Conservation (phyloP, 30 jellyfish, hydroid and myxozoan species). For the Aurelia coerulea region DNA sequence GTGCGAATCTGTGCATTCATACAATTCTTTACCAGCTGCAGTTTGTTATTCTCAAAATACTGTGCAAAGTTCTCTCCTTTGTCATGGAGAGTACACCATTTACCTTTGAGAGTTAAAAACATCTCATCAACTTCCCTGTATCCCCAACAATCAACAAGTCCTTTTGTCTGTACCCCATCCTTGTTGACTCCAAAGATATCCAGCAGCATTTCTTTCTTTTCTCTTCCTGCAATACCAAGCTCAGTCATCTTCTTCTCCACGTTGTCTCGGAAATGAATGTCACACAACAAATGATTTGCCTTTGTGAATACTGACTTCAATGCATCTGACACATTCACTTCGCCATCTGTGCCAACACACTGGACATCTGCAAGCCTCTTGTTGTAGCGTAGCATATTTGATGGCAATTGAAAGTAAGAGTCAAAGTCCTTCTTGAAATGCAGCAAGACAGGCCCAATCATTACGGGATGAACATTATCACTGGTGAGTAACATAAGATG, state of each 20-base stretch:
- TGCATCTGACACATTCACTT: constrained; percentile 30
- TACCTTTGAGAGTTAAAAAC: background rate
- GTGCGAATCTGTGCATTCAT: constrained; percentile 24
- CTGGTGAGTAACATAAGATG: no score
- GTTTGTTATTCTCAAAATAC: constrained; percentile 32
- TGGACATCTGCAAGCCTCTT: no score
- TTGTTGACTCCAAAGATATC: constrained; percentile 31
- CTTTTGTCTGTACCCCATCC: constrained; percentile 47
- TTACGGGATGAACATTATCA: no score
- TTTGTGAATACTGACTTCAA: constrained; percentile 30
- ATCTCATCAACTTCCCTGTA: constrained; percentile 29
- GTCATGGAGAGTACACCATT: no score
- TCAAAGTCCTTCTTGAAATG: no score
- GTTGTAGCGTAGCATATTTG: no score
- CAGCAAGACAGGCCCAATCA: no score
- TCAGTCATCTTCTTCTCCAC: constrained; percentile 17
- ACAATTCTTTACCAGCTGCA: constrained; percentile 19
- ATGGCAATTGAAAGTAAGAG: no score
- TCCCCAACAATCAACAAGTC: constrained; percentile 43
- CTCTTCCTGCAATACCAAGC: constrained; percentile 24
- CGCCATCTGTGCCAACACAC: constrained; percentile 32
- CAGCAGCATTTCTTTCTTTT: constrained; percentile 7
- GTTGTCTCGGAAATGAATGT: constrained; percentile 55
- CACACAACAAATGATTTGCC: constrained; percentile 52
- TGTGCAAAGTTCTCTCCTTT: background rate